phyloP scores from a whole-genome alignment of 2,888 invertebrate species.

The Spisula subtruncata region DNA sequence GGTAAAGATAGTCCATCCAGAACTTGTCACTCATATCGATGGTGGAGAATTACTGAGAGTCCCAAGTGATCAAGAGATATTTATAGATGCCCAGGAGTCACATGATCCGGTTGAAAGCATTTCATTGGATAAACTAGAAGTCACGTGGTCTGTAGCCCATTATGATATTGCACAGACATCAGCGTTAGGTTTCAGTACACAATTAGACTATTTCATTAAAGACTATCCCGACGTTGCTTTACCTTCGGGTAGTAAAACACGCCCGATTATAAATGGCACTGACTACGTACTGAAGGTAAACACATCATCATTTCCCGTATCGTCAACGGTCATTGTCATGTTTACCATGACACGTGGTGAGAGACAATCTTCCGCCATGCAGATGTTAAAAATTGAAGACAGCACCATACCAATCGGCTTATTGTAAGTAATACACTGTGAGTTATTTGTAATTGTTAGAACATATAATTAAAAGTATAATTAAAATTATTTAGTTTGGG shows the following conservation, averaged over 20 bases:
- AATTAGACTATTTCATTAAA: not conserved
- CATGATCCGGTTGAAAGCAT: slow-evolving; percentile 37
- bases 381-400: not conserved
- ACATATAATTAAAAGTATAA: too few relatives aligned
- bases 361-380: slow-evolving; percentile 56
- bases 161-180: not conserved
- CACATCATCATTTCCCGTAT: slow-evolving; percentile 43
- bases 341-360: slow-evolving; percentile 53
- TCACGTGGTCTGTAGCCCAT: slow-evolving; percentile 53
- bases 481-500: too few relatives aligned
- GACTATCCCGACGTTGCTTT: slow-evolving; percentile 22
- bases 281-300: slow-evolving; percentile 50
- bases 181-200: not conserved
- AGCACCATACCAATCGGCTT: not conserved
- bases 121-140: not conserved
- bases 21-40: slow-evolving; percentile 44
- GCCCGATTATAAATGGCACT: slow-evolving; percentile 42
- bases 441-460: not conserved
- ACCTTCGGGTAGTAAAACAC: slow-evolving; percentile 4
- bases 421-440: not conserved
- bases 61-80: slow-evolving; percentile 29
- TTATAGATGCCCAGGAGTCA: slow-evolving; percentile 39
- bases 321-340: slow-evolving; percentile 36
- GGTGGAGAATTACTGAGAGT: slow-evolving; percentile 36
- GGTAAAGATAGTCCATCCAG: slow-evolving; percentile 41